Evolutionary conservation across 2,113 vertebrate species (phyloP).

Genomic region (Engystomops pustulosus): DNA sequence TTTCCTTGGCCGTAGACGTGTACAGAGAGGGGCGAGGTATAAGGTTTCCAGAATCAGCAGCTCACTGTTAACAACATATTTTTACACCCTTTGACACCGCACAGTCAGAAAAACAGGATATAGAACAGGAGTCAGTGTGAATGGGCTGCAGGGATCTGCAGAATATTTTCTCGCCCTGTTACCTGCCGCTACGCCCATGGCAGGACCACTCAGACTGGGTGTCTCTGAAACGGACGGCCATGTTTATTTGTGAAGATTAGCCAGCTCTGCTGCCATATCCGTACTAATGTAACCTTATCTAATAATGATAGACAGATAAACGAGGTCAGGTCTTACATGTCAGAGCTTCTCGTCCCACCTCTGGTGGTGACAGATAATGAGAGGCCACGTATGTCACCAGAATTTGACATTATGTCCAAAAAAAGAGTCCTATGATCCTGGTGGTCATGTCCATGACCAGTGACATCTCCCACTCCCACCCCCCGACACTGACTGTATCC

Average conservation of each 20-base stretch:
- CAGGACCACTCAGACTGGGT: neutral
- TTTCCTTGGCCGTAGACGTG: constrained; percentile 2
- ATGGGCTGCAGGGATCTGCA: neutral
- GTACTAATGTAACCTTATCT: constrained; percentile 20
- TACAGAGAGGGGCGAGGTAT: neutral
- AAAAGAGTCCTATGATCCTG: too few species aligned
- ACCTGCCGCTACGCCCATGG: neutral
- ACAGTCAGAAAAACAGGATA: constrained; percentile 28
- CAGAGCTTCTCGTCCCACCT: neutral
- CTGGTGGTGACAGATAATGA: neutral
- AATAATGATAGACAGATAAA: neutral
- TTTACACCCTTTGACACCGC: constrained; percentile 29
- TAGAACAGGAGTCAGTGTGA: constrained; percentile 18
- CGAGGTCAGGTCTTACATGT: neutral
- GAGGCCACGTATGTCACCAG: too few species aligned
- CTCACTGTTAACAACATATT: constrained; percentile 27
- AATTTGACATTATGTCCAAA: too few species aligned
- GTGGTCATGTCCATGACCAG: too few species aligned
- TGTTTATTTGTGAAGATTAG: constrained; percentile 34
- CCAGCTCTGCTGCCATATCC: neutral
- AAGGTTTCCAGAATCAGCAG: constrained; percentile 10
- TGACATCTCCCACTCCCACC: too few species aligned
- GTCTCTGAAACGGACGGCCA: neutral
- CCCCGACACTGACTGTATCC: too few species aligned
- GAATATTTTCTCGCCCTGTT: constrained; percentile 10